These are phyloP conservation scores for Danaus plexippus DNA, from an alignment of 1,140 invertebrate species.

Conservation along the genomic window DNA sequence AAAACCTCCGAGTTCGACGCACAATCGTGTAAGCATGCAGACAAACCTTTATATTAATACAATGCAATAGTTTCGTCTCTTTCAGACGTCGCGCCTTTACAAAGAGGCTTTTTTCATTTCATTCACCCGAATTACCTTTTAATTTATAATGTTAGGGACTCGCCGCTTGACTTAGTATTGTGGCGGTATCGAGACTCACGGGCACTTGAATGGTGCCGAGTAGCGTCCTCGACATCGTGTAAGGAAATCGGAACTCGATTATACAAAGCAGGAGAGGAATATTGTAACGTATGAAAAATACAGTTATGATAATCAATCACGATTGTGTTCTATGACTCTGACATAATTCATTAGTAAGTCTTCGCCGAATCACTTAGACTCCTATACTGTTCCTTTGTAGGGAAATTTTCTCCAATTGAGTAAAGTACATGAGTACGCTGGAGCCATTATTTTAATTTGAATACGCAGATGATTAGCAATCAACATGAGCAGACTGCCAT, in stretches of 20 bases:
- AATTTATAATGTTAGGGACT: constrained; percentile 31
- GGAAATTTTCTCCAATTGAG: constrained; percentile 15
- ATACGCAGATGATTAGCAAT: constrained; percentile 35
- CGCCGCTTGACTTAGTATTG: constrained; percentile 6
- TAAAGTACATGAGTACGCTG: constrained; percentile 7
- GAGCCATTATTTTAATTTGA: constrained; percentile 29
- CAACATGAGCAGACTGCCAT: constrained; percentile 29
- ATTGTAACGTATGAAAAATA: too few relatives aligned
- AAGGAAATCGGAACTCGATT: too few relatives aligned
- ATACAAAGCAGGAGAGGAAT: too few relatives aligned
- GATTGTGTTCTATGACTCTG: too few relatives aligned
- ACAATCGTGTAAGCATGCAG: constrained; percentile 54
- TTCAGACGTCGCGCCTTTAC: constrained; percentile 26
- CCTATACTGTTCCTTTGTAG: too few relatives aligned
- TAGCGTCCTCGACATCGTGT: too few relatives aligned
- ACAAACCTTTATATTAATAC: constrained; percentile 57
- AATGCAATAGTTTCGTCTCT: constrained; percentile 41
- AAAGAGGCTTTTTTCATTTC: constrained; percentile 36
- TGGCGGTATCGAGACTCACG: too few relatives aligned
- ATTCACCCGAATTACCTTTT: constrained; percentile 40
- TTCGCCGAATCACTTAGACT: too few relatives aligned
- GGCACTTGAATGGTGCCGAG: too few relatives aligned
- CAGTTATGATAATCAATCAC: too few relatives aligned
- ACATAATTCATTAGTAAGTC: too few relatives aligned
- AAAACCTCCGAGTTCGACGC: constrained; percentile 26